A percentile compares a stretch with the other conserved stretches of the same genome.
These are phyloP conservation scores for Spodoptera picta DNA, from an alignment of 2,888 invertebrate species.

Conservation along the genomic window DNA sequence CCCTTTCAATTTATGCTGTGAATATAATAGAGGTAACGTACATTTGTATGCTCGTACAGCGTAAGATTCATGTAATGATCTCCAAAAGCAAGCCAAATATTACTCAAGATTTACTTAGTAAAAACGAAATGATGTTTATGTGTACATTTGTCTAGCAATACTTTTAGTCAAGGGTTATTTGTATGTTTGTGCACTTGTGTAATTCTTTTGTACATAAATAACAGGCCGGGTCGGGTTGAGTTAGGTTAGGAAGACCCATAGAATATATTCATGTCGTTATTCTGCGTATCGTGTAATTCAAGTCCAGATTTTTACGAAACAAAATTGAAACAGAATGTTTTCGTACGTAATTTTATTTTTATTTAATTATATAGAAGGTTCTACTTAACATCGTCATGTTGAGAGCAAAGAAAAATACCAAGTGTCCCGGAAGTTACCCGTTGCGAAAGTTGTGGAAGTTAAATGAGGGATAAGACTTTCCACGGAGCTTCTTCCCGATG, in stretches of 20 bases:
- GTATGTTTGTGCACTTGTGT: constrained; percentile 3
- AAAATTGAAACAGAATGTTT: constrained; percentile 3
- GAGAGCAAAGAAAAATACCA: constrained; percentile 39
- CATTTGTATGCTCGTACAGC: constrained; percentile 7
- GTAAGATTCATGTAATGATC: constrained; percentile 19
- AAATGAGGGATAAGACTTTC: constrained; percentile 43
- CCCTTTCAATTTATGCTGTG: constrained; percentile 39
- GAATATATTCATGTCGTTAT: constrained; percentile 19
- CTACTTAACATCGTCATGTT: constrained; percentile 13
- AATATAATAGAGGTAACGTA: constrained; percentile 19
- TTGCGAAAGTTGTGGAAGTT: constrained; percentile 37
- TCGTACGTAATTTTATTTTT: constrained; percentile 3
- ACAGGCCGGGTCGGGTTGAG: constrained; percentile 9
- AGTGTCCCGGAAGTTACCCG: constrained; percentile 30
- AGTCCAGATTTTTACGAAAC: background rate
- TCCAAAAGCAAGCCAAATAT: constrained; percentile 26
- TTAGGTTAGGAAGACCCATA: constrained; percentile 11
- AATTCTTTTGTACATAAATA: constrained; percentile 6
- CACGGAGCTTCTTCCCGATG: constrained; percentile 13
- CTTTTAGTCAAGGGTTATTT: constrained; percentile 7
- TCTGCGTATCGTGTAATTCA: constrained; percentile 4
- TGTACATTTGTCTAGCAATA: constrained; percentile 15
- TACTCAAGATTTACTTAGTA: constrained; percentile 5
- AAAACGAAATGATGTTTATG: constrained; percentile 23
- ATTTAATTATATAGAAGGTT: constrained; percentile 22